phyloP scores from a whole-genome alignment of 2,888 invertebrate species.

The Embidobia sp. region DNA sequence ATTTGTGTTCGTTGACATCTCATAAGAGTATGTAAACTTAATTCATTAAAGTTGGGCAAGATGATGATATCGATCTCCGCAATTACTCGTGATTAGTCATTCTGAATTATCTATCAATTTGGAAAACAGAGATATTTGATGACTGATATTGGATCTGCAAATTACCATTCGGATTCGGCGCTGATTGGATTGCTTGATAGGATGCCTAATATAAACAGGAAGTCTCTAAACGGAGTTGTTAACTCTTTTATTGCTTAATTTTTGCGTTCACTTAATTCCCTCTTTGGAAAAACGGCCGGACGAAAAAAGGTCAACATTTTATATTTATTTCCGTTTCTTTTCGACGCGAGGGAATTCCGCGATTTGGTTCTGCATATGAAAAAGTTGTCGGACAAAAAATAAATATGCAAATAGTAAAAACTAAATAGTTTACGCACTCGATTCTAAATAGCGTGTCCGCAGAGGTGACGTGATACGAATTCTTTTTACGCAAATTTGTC shows the following conservation, averaged over 20 bases:
- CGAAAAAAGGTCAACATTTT: no score
- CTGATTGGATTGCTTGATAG: constrained; percentile 53
- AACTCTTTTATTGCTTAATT: constrained; percentile 37
- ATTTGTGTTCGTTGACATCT: neutral
- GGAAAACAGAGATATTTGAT: constrained; percentile 51
- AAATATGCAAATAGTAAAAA: no score
- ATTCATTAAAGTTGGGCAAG: constrained; percentile 42
- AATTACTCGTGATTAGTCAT: constrained; percentile 48
- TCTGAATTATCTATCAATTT: constrained; percentile 54
- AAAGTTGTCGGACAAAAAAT: no score
- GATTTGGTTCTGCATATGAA: no score
- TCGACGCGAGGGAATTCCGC: no score
- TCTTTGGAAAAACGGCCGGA: neutral
- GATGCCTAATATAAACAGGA: constrained; percentile 43
- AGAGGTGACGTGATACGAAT: no score
- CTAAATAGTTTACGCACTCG: no score
- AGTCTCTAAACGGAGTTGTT: constrained; percentile 7
- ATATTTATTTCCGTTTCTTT: no score
- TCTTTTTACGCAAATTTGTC: no score
- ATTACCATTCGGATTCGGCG: constrained; percentile 44
- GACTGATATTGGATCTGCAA: constrained; percentile 44
- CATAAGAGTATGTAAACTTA: constrained; percentile 19
- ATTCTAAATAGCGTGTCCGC: no score
- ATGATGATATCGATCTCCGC: constrained; percentile 27
- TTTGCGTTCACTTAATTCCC: constrained; percentile 1